Evolutionary conservation across 2,113 vertebrate species (phyloP), one percentile per base, ranked within the genome.

Genomic region (Odontophorus gujanensis): DNA sequence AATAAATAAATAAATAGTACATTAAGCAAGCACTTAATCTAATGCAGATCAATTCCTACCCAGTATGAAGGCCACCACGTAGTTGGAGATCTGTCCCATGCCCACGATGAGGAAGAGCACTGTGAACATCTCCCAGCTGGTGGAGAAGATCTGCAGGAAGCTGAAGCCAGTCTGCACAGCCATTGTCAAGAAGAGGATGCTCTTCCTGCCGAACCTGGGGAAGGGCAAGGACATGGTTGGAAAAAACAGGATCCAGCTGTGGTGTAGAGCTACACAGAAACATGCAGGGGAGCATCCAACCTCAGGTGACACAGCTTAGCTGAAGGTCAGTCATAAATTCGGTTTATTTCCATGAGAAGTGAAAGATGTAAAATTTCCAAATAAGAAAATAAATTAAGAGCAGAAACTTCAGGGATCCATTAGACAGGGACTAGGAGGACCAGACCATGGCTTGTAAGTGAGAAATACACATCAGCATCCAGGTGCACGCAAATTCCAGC

Each of bases 161-260:
- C 98, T 98, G 97, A 98, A 98, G 85, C 98, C 84, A 3, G 98
- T 98, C 94, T 99, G 98, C 69, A 99, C 81, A 5, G 91, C 98
- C 97, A 99, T 98, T 36, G 98, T 98, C 21, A 48, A 77, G 92
- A 99, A 99, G 53, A 99, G 91, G 85, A 99, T 90, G 3, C 34
- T 95, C 97, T 99, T 99, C 95, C 99, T 99, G 90, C 99, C 99
- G 95, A 98, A 99, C 97, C 99, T 99, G 88, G 80, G 32, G 94
- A 85, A 90, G 92, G 43, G 84, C 32, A 85, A 85, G 36, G 42
- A 38, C 20, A 57, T 38, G 19, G 30, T 71, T 55, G 78, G 2
- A 61, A 53, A 63, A 75, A 75, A 57, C 9, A 50, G 28, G 20
- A 7, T 8, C 40, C 12, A 34, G 42, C 65, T 45, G 12, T 20